A percentile compares a stretch with the other conserved stretches of the same genome.
These are phyloP conservation scores for Myotis planiceps DNA, from an alignment of 2,797 vertebrate species.

Conservation along the genomic window DNA sequence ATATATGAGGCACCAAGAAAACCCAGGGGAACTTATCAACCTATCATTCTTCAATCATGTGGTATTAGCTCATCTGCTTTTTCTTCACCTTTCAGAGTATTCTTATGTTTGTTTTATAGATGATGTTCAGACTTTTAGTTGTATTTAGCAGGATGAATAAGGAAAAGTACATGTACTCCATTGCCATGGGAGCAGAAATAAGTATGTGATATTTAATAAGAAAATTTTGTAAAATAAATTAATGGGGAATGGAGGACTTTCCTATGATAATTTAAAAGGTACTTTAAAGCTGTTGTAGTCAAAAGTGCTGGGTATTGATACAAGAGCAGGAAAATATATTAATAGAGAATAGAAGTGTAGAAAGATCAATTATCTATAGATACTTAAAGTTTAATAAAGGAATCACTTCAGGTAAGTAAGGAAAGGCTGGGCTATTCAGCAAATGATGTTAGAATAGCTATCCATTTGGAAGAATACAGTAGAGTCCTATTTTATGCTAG, in stretches of 20 bases:
- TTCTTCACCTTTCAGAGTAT: not conserved
- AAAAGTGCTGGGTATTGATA: constrained; percentile 1
- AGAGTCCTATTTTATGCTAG: not conserved
- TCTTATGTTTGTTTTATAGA: not conserved
- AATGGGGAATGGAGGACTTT: not conserved
- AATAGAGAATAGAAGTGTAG: not conserved
- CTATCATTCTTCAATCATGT: not conserved
- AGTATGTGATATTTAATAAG: not conserved
- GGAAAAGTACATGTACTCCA: not conserved
- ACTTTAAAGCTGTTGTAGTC: not conserved
- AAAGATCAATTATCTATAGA: not conserved
- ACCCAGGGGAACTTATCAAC: not conserved
- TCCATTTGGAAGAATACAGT: not conserved
- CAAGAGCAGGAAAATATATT: not conserved
- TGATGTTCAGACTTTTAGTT: not conserved
- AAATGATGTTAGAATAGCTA: not conserved
- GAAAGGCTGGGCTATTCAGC: not conserved
- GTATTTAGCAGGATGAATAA: not conserved
- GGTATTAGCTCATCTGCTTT: not conserved
- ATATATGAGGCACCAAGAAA: not conserved
- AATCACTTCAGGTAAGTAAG: not conserved
- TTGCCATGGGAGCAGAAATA: not conserved
- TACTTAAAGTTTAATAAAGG: not conserved
- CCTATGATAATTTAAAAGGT: not conserved
- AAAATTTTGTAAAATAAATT: not conserved